Evolutionary conservation across 92 coral and sea anemone species (phyloP).

Genomic region (Ricordea florida): DNA sequence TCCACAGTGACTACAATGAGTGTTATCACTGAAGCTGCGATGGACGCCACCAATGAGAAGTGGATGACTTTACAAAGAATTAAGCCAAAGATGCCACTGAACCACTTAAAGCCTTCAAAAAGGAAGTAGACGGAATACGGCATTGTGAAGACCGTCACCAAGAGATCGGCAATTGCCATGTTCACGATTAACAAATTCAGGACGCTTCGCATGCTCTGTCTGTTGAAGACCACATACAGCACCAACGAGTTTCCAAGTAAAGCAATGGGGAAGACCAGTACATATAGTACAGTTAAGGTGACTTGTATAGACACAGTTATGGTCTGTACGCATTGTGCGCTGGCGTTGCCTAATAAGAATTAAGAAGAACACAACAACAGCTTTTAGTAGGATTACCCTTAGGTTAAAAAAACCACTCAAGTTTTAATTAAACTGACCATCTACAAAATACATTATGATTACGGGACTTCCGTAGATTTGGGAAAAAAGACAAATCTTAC

Average conservation of each 20-base stretch:
- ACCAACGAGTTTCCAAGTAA: slow-evolving; percentile 88
- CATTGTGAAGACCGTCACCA: slow-evolving; percentile 77
- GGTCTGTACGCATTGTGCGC: neutral
- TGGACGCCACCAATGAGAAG: slow-evolving; percentile 73
- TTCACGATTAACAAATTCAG: slow-evolving; percentile 81
- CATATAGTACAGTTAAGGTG: slow-evolving; percentile 56
- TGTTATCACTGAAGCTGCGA: slow-evolving; percentile 79
- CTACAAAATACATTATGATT: too few relatives aligned
- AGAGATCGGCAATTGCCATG: slow-evolving; percentile 85
- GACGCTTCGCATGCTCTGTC: slow-evolving; percentile 77
- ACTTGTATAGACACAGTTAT: slow-evolving; percentile 41
- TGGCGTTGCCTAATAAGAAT: too few relatives aligned
- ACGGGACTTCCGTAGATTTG: too few relatives aligned
- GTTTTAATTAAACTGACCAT: too few relatives aligned
- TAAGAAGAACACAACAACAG: too few relatives aligned
- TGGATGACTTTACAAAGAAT: slow-evolving; percentile 71
- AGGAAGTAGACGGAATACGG: slow-evolving; percentile 76
- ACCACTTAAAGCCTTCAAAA: slow-evolving; percentile 70
- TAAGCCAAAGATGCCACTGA: slow-evolving; percentile 75
- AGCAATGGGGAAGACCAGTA: slow-evolving; percentile 77
- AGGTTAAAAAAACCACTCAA: too few relatives aligned
- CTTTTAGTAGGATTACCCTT: too few relatives aligned
- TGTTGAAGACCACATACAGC: slow-evolving; percentile 79
- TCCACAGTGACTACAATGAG: slow-evolving; percentile 78
- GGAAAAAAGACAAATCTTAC: too few relatives aligned